phyloP scores from a whole-genome alignment of 2,888 invertebrate species.

The Anthophora plumipes region DNA sequence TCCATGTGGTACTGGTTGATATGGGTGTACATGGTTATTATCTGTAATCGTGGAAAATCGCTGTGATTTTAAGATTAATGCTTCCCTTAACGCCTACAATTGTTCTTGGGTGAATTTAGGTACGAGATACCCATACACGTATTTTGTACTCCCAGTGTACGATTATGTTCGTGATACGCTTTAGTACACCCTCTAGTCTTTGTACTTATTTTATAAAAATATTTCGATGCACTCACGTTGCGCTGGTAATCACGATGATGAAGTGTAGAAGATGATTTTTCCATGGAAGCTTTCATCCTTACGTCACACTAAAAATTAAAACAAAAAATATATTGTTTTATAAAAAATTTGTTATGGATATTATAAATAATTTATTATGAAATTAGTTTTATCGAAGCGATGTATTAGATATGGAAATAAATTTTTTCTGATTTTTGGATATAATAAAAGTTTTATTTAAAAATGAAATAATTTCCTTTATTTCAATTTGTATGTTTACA shows the following conservation, averaged over 20 bases:
- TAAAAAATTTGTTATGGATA: neutral
- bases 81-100: neutral
- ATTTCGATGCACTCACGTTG: neutral
- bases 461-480: too few relatives aligned
- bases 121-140: neutral
- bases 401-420: too few relatives aligned
- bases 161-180: neutral
- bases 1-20: neutral
- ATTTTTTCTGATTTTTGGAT: too few relatives aligned
- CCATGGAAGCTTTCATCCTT: neutral
- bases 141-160: neutral
- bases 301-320: neutral
- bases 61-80: constrained; percentile 30
- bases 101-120: constrained; percentile 5
- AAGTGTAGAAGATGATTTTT: neutral
- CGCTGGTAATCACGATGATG: neutral
- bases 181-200: neutral
- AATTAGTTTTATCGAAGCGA: too few relatives aligned
- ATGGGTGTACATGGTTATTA: constrained; percentile 26
- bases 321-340: neutral
- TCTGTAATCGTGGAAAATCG: constrained; percentile 10
- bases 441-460: too few relatives aligned
- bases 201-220: neutral
- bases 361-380: neutral
- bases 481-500: too few relatives aligned